Conservation (phyloP, 2,113 vertebrate species). For the Xiphorhynchus elegans region DNA sequence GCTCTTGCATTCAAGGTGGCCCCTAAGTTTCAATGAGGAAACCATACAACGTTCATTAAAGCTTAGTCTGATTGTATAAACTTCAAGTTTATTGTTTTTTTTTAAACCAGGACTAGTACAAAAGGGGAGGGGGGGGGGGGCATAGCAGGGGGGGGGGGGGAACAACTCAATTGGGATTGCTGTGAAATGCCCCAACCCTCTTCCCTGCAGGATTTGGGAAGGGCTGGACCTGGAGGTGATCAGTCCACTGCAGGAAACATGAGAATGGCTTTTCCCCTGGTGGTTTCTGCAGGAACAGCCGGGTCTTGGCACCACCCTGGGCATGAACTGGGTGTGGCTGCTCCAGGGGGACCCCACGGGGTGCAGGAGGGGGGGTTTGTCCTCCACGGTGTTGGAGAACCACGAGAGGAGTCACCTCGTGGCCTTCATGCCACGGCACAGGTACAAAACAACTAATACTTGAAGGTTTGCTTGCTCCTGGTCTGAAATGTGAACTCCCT, state of each 20-base stretch:
- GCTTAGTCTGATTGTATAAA: constrained; percentile 55
- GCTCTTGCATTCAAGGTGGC: constrained; percentile 48
- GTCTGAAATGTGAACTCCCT: neutral
- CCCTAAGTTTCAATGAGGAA: neutral
- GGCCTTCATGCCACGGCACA: neutral
- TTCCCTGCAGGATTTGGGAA: rapidly evolving
- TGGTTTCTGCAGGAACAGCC: too few relatives aligned
- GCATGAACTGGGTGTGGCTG: rapidly evolving
- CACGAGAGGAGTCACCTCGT: neutral
- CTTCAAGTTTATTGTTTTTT: constrained; percentile 44
- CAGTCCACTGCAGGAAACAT: rapidly evolving
- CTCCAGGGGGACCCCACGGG: rapidly evolving
- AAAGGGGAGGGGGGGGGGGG: neutral
- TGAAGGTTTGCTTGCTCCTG: neutral
- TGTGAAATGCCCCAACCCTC: neutral
- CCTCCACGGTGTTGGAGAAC: rapidly evolving
- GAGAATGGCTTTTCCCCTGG: rapidly evolving
- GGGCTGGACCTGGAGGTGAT: neutral
- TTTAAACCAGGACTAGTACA: constrained; percentile 47
- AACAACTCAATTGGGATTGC: neutral
- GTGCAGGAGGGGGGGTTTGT: too few relatives aligned
- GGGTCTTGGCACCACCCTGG: neutral
- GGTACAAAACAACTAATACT: neutral
- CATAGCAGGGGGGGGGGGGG: neutral
- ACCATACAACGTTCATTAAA: constrained; percentile 23